phyloP scores from a whole-genome alignment of 2,797 vertebrate species.

The Tolypeutes matacus region DNA sequence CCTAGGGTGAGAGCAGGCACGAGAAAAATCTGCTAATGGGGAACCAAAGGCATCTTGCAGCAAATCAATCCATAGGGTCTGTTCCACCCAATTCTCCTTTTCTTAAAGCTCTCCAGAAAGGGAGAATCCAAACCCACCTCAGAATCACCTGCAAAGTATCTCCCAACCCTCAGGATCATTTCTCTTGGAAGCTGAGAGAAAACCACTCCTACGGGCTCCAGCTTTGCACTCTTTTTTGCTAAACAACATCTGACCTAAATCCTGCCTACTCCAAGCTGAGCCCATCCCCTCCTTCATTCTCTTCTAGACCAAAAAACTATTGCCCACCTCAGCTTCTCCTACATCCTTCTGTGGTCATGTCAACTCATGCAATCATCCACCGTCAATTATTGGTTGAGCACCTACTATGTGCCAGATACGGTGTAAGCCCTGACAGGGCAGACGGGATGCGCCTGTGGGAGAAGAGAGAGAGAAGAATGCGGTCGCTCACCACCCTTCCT shows the following conservation, averaged over 20 bases:
- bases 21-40: not conserved
- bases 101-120: not conserved
- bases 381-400: not conserved
- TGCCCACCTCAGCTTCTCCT: not conserved
- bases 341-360: not conserved
- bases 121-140: not conserved
- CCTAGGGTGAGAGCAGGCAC: not conserved
- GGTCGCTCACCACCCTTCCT: not conserved
- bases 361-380: not conserved
- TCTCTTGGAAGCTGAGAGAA: not conserved
- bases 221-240: not conserved
- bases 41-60: not conserved
- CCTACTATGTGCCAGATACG: not conserved
- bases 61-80: not conserved
- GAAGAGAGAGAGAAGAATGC: not conserved
- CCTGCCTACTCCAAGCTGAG: not conserved
- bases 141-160: not conserved
- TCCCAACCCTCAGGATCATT: accelerated
- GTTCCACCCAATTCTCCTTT: not conserved
- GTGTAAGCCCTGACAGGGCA: not conserved
- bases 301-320: not conserved
- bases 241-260: not conserved
- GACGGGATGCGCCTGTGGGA: not conserved
- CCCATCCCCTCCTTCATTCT: not conserved
- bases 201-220: not conserved